Percentiles rank a stretch among this genome's conserved stretches.
Conservation (phyloP, 2,113 vertebrate genomes). For the Ceratotherium simum region DNA sequence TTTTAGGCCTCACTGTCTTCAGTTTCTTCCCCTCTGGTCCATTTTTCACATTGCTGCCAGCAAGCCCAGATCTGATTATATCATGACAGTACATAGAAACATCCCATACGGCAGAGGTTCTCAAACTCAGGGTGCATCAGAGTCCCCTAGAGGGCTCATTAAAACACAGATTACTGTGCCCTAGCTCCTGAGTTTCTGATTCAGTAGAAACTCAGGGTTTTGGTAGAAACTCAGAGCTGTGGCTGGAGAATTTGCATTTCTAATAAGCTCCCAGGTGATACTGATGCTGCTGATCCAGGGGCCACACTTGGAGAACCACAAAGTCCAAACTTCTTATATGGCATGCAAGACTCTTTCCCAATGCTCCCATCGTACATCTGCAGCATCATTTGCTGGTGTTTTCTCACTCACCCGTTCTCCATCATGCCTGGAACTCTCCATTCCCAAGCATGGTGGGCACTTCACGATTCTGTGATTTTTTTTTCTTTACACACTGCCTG, state of each 20-base stretch:
- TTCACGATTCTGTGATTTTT: not conserved
- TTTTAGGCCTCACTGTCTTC: not conserved
- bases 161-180: not conserved
- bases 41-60: not conserved
- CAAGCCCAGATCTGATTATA: not conserved
- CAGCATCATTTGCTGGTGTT: not conserved
- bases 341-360: not conserved
- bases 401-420: not conserved
- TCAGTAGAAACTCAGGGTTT: not conserved
- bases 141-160: not conserved
- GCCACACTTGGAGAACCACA: not conserved
- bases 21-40: not conserved
- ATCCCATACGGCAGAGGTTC: not conserved
- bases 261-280: not conserved
- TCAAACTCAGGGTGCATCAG: not conserved
- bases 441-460: not conserved
- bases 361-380: rapidly evolving
- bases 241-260: not conserved
- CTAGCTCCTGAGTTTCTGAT: not conserved
- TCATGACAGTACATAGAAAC: not conserved
- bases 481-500: not conserved
- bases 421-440: not conserved
- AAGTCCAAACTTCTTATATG: not conserved
- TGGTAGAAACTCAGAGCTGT: not conserved
- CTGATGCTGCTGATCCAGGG: not conserved